Conservation (phyloP, 92 coral and sea anemone genomes). For the Phenganax subtilis region DNA sequence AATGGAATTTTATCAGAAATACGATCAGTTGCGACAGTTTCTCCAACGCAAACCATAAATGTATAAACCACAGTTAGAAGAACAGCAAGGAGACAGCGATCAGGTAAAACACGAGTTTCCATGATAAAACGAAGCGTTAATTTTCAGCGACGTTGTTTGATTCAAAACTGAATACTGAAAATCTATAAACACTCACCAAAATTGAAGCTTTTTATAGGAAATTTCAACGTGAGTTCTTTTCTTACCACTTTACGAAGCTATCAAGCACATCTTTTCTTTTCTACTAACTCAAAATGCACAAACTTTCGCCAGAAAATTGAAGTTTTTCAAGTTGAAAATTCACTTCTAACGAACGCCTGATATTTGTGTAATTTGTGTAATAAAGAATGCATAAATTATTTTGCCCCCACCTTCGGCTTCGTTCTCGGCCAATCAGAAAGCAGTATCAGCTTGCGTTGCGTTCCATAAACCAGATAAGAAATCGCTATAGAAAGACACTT, state of each 20-base stretch:
- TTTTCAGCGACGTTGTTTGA: background rate
- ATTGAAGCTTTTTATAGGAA: background rate
- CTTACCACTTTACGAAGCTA: background rate
- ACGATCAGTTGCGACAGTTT: background rate
- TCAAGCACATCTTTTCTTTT: background rate
- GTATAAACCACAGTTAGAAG: slow-evolving; percentile 2
- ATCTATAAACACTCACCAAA: slow-evolving; percentile 15
- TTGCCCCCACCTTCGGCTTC: slow-evolving; percentile 32
- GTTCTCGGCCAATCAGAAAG: slow-evolving; percentile 17
- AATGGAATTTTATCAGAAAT: background rate
- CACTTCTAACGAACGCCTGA: slow-evolving; percentile 18
- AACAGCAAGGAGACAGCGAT: slow-evolving; percentile 17
- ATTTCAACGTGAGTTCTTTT: background rate
- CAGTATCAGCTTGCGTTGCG: background rate
- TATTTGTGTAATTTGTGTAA: slow-evolving; percentile 29
- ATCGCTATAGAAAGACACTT: background rate
- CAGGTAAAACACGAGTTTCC: background rate
- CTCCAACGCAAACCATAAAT: background rate
- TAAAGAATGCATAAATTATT: slow-evolving; percentile 19
- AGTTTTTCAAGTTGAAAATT: background rate
- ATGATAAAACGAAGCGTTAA: slow-evolving; percentile 19
- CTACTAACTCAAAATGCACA: background rate
- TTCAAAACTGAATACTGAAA: background rate
- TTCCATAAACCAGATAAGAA: background rate
- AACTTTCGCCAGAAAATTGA: background rate